Conservation (phyloP, 1,140 invertebrate genomes). For the Macrobrachium rosenbergii region DNA sequence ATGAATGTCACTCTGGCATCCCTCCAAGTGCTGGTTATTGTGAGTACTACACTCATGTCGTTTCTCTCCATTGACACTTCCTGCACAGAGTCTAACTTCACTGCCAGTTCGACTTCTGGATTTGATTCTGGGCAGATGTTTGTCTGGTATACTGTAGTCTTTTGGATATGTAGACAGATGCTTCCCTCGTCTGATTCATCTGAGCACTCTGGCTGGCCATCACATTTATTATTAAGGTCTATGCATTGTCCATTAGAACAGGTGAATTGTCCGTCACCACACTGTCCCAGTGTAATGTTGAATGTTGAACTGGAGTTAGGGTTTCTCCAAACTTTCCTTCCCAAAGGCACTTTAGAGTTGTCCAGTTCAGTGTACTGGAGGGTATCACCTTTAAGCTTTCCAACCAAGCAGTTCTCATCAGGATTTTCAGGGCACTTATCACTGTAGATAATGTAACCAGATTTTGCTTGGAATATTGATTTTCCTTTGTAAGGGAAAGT, state of each 20-base stretch:
- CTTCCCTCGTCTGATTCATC: conserved; percentile 77
- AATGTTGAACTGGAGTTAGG: not conserved
- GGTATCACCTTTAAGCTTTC: no score
- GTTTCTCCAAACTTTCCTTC: not conserved
- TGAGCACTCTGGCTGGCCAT: conserved; percentile 79
- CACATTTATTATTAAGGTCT: conserved; percentile 75
- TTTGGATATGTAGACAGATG: not conserved
- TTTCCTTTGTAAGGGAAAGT: no score
- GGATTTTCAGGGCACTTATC: no score
- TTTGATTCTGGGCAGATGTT: not conserved
- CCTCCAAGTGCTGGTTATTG: not conserved
- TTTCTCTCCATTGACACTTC: not conserved
- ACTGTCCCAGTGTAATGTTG: not conserved
- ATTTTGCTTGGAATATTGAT: no score
- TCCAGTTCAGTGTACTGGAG: no score
- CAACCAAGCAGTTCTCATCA: no score
- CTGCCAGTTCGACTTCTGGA: not conserved
- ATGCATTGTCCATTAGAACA: conserved; percentile 83
- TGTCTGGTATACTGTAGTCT: not conserved
- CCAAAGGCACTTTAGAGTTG: no score
- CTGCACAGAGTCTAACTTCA: not conserved
- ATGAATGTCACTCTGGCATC: not conserved
- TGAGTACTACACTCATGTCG: not conserved
- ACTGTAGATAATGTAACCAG: no score
- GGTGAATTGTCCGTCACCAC: conserved; percentile 71